Evolutionary conservation across 2,113 vertebrate species (phyloP).

Genomic region (Zosterops pallidus): DNA sequence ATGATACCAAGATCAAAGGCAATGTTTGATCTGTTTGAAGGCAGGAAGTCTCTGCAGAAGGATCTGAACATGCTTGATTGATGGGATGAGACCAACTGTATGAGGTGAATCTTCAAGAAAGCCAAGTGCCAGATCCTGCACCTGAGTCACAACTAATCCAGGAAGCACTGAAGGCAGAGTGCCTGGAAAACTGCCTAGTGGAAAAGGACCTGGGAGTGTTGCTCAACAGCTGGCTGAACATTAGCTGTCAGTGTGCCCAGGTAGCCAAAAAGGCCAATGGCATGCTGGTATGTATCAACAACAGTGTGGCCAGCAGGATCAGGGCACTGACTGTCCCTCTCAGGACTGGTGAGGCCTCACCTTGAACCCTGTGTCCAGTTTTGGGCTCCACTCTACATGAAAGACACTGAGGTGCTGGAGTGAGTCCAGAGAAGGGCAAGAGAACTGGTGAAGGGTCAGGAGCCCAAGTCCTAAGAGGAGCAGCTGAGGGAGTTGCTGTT

Average conservation of each 20-base stretch:
- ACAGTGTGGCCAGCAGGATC: not conserved
- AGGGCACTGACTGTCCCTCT: not conserved
- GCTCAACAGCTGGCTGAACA: not conserved
- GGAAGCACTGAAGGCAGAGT: not conserved
- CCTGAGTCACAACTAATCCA: not conserved
- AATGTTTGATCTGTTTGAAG: not conserved
- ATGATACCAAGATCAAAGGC: not conserved
- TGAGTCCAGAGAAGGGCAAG: fast-evolving
- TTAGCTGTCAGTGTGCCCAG: not conserved
- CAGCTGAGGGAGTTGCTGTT: fast-evolving
- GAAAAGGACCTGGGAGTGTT: not conserved
- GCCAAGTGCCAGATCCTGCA: not conserved
- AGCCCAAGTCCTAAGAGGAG: not conserved
- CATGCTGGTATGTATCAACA: not conserved
- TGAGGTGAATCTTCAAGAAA: not conserved
- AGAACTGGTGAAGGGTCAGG: not conserved
- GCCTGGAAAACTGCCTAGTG: not conserved
- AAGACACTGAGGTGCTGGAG: not conserved
- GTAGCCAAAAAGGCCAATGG: not conserved
- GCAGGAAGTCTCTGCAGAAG: not conserved
- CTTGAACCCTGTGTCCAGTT: not conserved
- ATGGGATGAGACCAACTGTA: not conserved
- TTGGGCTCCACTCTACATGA: not conserved
- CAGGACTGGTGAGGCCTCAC: not conserved
- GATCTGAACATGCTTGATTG: not conserved